Evolutionary conservation across 2,113 vertebrate species (phyloP), one percentile per base, ranked within the genome.

Genomic region (Callorhinus ursinus): DNA sequence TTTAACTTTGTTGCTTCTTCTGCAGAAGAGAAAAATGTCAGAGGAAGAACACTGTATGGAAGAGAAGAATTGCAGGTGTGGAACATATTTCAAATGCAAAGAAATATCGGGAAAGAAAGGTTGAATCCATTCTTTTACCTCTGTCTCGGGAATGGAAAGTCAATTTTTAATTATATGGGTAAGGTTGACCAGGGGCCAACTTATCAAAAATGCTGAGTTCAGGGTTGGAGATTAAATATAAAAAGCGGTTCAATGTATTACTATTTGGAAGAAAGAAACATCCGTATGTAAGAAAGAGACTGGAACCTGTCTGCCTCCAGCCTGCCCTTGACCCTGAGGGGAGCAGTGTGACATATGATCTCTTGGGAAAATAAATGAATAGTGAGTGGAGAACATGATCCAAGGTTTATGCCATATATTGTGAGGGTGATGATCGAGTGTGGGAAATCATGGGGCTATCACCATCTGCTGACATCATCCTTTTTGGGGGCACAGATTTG

Each of bases 91-190:
- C 51, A 90, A 39, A 85, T 31, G 39, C 46, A 81, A 80, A 96
- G 95, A 95, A 92, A 85, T 88, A 96, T 6, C 13, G 11, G 26
- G 95, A 26, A 0, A 28, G 21, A 51, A 53, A 57, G 63, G 74
- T 53, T 36, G 72, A 65, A 65, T 91, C 55, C 28, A 95, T 93
- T 94, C 79, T 96, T 82, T 92, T 96, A 80, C 65, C n/a, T 96
- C 74, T 92, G 61, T 82, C 39, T 97, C 84, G 42, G 89, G 83
- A 97, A 97, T 81, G 79, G 93, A 97, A 97, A 95, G 96, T 96
- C 96, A 92, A 95, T 96, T 98, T 98, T 97, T 95, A 97, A 97
- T 96, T 96, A 96, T 55, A 42, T 90, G 69, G 85, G 33, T 65
- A 95, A 96, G 86, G 82, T 93, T 90, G 83, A 77, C 81, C 4